These are phyloP conservation scores for Lottia gigantea DNA, from an alignment of 2,888 invertebrate genomes.

Conservation along the genomic window DNA sequence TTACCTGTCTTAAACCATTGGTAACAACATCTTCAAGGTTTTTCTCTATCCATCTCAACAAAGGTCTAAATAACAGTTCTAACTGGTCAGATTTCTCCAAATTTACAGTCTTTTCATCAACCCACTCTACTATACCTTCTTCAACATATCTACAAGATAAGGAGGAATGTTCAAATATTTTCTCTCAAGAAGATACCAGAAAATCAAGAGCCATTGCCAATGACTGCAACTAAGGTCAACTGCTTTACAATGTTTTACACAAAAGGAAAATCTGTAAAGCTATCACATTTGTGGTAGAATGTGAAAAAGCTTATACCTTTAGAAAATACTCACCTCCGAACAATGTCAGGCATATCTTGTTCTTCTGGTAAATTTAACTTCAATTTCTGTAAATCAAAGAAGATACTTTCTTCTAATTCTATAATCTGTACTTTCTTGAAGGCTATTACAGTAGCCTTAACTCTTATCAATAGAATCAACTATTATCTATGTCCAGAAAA, in stretches of 20 bases:
- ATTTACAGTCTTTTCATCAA: constrained; percentile 39
- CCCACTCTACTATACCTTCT: constrained; percentile 49
- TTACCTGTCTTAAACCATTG: constrained; percentile 64
- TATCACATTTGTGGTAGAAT: neutral
- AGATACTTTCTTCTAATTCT: no score
- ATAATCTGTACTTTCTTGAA: no score
- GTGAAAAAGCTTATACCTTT: no score
- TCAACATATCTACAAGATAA: constrained; percentile 46
- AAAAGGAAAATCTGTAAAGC: neutral
- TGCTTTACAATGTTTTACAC: no score
- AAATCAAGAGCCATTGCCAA: no score
- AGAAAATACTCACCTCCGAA: constrained; percentile 45
- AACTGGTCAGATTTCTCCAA: constrained; percentile 40
- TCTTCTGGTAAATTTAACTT: constrained; percentile 43
- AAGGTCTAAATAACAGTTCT: constrained; percentile 64
- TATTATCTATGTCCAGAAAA: no score
- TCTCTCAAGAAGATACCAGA: no score
- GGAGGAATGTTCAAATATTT: no score
- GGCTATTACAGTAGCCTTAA: no score
- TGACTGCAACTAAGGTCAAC: no score
- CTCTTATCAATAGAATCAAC: no score
- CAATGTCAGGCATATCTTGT: constrained; percentile 57
- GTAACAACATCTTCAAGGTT: constrained; percentile 65
- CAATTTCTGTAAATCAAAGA: constrained; percentile 57
- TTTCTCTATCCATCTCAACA: constrained; percentile 67